These are phyloP conservation scores for Aleiodes sp. DNA, from an alignment of 1,140 invertebrate genomes.

Conservation along the genomic window DNA sequence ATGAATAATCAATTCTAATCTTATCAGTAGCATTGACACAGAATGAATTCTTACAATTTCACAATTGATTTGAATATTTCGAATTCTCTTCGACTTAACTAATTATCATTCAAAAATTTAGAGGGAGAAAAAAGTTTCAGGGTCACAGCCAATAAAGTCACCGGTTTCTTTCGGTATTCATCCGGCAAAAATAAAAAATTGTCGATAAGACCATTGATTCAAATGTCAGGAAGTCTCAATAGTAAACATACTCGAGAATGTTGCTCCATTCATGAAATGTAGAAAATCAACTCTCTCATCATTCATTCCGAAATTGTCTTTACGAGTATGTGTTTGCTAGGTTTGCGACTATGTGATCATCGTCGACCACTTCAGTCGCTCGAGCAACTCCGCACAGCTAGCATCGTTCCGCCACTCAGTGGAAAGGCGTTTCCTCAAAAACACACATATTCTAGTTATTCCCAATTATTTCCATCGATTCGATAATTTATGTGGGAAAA, in stretches of 20 bases:
- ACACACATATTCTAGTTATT: neutral
- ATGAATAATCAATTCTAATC: neutral
- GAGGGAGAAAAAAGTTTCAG: too few species aligned
- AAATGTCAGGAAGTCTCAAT: too few species aligned
- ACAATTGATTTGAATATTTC: neutral
- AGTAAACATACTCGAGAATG: too few species aligned
- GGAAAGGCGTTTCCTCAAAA: conserved; percentile 7
- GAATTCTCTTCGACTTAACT: too few species aligned
- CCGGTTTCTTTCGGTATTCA: too few species aligned
- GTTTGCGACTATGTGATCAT: conserved; percentile 25
- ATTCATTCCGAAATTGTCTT: neutral
- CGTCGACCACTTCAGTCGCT: conserved; percentile 42
- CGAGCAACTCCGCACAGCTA: conserved; percentile 40
- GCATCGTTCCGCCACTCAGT: conserved; percentile 32
- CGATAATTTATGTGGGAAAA: neutral
- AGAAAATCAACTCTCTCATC: neutral
- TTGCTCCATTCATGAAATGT: too few species aligned
- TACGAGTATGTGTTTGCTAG: neutral
- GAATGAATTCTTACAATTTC: neutral
- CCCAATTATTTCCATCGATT: neutral
- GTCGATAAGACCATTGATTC: too few species aligned
- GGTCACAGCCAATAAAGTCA: too few species aligned
- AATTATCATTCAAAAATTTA: too few species aligned
- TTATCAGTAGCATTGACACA: neutral
- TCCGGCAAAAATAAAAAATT: too few species aligned